Evolutionary conservation across 2,888 invertebrate species (phyloP), one percentile per base, ranked within the genome.

Genomic region (Nymphalis polychloros): DNA sequence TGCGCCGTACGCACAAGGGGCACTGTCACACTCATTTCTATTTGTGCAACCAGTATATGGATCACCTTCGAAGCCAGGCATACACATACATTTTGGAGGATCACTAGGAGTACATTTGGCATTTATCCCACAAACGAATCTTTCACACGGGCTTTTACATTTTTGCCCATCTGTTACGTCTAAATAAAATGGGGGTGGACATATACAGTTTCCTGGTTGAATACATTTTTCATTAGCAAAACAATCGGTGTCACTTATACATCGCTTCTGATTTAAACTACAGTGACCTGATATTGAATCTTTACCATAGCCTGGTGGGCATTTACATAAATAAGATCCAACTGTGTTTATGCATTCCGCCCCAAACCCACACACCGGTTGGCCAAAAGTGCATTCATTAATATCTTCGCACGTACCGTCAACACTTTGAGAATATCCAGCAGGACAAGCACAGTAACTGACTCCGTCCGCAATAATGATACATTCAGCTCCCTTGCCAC

Each of bases 361-460:
- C 19, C 97, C 97, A 80, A 96, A 97, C 6, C 97, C 97, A 83
- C 98, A 98, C 13, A 95, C 94, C 71, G 95, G 94, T 73, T 95
- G 94, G 8, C 95, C 95, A 79, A 96, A 96, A 59, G 93, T 92
- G 79, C 98, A 98, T 87, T 98, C 97, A 81, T 98, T 95, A 59
- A 97, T 94, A 84, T 98, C 97, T 85, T 95, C 93, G 81, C 98
- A 98, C n/a, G 96, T 94, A 19, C 97, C 97, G 79, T 97, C 97
- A 1, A 93, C 81, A 67, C 94, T 94, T 27, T 96, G 96, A 68
- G 95, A 94, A 84, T 94, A 97, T 19, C 98, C 98, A 82, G 96
- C 95, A 8, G 98, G 98, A 83, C 98, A 98, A 62, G 98, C 98
- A 79, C 98, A 98, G 82, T 98, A 98, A 84, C 97, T 98, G 1